phyloP scores from a whole-genome alignment of 2,113 vertebrate species.

The Dicerorhinus sumatrensis region DNA sequence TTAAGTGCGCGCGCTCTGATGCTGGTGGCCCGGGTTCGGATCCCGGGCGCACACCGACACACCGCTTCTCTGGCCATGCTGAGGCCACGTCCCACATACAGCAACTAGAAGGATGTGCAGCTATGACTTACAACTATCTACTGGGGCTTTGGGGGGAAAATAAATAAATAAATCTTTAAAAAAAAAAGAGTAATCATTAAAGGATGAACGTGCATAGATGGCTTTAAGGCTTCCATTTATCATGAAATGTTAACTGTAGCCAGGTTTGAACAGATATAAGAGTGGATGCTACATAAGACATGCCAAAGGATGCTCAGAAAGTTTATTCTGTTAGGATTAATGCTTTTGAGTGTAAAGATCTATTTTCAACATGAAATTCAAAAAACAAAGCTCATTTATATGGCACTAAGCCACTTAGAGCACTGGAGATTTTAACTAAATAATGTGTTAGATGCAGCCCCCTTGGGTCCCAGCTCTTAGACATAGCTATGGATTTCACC shows the following conservation, averaged over 20 bases:
- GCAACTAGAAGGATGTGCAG: too few relatives aligned
- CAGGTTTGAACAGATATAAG: not conserved
- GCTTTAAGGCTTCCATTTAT: not conserved
- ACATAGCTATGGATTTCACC: not conserved
- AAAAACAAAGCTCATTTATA: not conserved
- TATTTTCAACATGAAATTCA: conserved; percentile 46
- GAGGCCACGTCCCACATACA: too few relatives aligned
- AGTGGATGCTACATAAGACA: not conserved
- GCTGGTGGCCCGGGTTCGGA: too few relatives aligned
- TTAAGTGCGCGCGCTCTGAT: too few relatives aligned
- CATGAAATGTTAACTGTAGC: not conserved
- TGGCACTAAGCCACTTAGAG: not conserved
- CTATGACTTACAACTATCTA: too few relatives aligned
- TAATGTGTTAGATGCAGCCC: not conserved
- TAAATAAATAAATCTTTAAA: too few relatives aligned
- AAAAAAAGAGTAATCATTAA: not conserved
- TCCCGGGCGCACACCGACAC: too few relatives aligned
- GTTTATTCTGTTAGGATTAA: not conserved
- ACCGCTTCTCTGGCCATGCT: too few relatives aligned
- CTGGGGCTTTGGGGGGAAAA: too few relatives aligned
- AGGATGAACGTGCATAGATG: not conserved
- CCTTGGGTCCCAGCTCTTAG: not conserved
- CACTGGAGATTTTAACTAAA: not conserved
- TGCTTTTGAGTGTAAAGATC: not conserved
- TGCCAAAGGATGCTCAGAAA: not conserved